A percentile compares a stretch with the other conserved stretches of the same genome.
phyloP scores from a whole-genome alignment of 2,113 vertebrate species.

The Cyanoramphus novaezelandiae region DNA sequence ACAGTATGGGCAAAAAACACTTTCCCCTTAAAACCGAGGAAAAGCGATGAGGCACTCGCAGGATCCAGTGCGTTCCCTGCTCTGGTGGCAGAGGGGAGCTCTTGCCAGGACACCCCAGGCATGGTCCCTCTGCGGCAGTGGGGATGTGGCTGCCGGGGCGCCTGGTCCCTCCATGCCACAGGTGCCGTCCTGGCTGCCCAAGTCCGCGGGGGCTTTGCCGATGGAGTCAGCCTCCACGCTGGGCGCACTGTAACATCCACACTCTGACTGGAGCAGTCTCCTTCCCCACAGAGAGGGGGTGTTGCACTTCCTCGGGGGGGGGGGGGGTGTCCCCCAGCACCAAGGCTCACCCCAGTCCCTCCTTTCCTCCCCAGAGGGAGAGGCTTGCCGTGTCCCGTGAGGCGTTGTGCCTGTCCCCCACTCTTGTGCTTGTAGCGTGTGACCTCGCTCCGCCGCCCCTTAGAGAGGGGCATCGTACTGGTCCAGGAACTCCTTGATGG shows the following conservation, averaged over 20 bases:
- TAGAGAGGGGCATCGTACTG: slow-evolving; percentile 93
- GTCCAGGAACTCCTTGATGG: slow-evolving; percentile 91
- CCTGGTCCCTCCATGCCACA: accelerated
- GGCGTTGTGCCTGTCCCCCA: background rate
- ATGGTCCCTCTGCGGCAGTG: accelerated
- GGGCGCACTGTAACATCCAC: slow-evolving; percentile 7
- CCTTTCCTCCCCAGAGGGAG: background rate
- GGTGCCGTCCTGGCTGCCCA: background rate
- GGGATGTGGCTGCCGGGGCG: background rate
- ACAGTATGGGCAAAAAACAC: slow-evolving; percentile 43
- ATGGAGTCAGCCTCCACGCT: background rate
- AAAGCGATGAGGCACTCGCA: slow-evolving; percentile 41
- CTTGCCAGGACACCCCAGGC: background rate
- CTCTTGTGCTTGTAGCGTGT: slow-evolving; percentile 62
- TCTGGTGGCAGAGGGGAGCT: background rate
- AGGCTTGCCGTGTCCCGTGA: background rate
- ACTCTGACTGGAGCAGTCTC: background rate
- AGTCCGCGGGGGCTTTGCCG: background rate
- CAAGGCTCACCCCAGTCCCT: background rate
- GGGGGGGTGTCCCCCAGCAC: background rate
- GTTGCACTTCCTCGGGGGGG: background rate
- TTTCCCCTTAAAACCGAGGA: slow-evolving; percentile 71
- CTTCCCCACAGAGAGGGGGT: background rate
- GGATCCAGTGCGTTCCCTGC: slow-evolving; percentile 44
- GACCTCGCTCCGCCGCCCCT: background rate